phyloP scores from a whole-genome alignment of 2,113 vertebrate species.

The Epinephelus moara region DNA sequence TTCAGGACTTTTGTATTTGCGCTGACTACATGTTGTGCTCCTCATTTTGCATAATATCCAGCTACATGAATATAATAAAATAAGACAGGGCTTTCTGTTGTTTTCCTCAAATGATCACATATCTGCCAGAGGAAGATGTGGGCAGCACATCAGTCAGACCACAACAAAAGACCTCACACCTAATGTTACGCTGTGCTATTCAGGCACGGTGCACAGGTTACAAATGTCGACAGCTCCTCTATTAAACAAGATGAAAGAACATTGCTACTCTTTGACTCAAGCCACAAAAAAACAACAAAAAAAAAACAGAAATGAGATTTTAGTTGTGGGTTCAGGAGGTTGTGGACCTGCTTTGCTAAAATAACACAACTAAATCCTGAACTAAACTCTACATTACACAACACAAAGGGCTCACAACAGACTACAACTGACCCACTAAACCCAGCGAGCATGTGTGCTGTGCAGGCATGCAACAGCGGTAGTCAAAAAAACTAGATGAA shows the following conservation, averaged over 20 bases:
- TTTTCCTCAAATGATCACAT: not conserved
- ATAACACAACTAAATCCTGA: not conserved
- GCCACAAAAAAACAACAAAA: not conserved
- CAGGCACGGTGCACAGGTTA: not conserved
- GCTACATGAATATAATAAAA: not conserved
- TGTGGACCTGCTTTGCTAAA: not conserved
- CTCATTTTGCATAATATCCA: slow-evolving; percentile 11
- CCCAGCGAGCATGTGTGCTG: not conserved
- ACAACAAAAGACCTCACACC: not conserved
- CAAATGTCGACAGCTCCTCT: not conserved
- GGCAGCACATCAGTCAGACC: not conserved
- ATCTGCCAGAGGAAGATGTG: not conserved
- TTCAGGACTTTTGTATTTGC: slow-evolving; percentile 17
- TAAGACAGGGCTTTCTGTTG: not conserved
- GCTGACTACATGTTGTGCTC: not conserved
- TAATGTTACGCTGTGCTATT: not conserved
- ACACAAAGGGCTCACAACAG: not conserved
- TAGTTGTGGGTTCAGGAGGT: not conserved
- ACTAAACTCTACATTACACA: not conserved
- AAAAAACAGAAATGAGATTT: not conserved
- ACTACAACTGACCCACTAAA: slow-evolving; percentile 10
- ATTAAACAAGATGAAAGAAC: not conserved
- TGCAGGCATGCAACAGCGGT: not conserved
- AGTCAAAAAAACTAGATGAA: not conserved
- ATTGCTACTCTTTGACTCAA: not conserved